Conservation (phyloP, 1,140 invertebrate genomes). For the Marisa cornuarietis region DNA sequence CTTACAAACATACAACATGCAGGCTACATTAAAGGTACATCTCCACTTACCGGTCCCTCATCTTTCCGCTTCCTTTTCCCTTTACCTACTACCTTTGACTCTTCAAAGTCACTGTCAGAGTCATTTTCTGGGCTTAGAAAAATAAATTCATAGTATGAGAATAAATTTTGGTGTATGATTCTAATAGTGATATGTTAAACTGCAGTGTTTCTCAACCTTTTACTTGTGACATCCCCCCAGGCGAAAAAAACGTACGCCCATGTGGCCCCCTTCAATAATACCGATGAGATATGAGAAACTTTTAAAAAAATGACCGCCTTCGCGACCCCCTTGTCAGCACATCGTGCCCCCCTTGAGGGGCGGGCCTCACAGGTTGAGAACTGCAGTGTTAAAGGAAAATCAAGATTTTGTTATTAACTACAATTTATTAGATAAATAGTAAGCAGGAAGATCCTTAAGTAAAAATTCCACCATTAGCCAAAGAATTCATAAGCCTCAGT, state of each 20-base stretch:
- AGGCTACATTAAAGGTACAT: background rate
- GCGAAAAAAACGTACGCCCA: no score
- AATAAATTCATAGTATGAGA: background rate
- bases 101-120: slow-evolving; percentile 56
- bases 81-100: slow-evolving; percentile 37
- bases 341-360: no score
- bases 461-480: background rate
- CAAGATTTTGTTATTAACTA: background rate
- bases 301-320: no score
- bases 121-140: slow-evolving; percentile 44
- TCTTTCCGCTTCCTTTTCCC: slow-evolving; percentile 37
- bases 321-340: no score
- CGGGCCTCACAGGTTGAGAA: no score
- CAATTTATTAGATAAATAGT: background rate
- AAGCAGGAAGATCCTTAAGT: background rate
- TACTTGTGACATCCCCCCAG: no score
- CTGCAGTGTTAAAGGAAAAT: no score
- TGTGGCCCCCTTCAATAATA: no score
- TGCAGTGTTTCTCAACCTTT: no score
- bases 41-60: slow-evolving; percentile 38
- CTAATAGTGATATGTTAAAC: no score
- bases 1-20: no score
- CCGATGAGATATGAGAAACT: no score
- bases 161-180: background rate
- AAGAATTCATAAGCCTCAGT: background rate